Evolutionary conservation across 2,113 vertebrate genomes (phyloP), one percentile per base, ranked within the genome.

Genomic region (Muntiacus reevesi): DNA sequence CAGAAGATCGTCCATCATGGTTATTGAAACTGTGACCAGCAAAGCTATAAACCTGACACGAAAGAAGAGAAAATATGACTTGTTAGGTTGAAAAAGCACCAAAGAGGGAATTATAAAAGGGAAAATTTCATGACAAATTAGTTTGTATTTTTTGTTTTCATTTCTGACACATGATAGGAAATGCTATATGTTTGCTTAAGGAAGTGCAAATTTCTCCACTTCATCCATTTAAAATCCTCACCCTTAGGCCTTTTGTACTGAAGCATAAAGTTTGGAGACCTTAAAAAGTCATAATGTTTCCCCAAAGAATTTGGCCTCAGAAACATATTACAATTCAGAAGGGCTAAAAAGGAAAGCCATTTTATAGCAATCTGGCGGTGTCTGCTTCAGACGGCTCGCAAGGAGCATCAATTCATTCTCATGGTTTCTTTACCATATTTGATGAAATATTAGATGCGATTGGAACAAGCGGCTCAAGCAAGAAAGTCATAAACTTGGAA

Each of bases 191-290:
- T 99, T 99, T 99, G 99, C 99, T 99, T 99, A 99, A 99, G 99
- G 99, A 99, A 99, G 99, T 99, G 99, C 99, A 99, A 99, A 99
- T 99, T 99, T 99, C 99, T 99, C 99, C 99, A 99, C 99, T 99
- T 99, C 99, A 99, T 99, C 99, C 99, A 99, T 99, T 99, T 99
- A 97, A 99, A 99, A 99, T 99, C 98, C 99, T 99, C 98, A 62
- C 98, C 99, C 98, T 97, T 98, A 99, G 99, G 99, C 99, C 98
- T 99, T 99, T 99, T 98, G 99, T 99, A 99, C 99, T 98, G 99
- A 99, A 99, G 99, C 98, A 93, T 98, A 99, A 99, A 99, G 99
- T 99, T 99, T 99, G 99, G 99, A 98, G 99, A 98, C 99, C 99
- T 99, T 99, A 99, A 99, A 99, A 97, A 98, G 99, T 98, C 98